Conservation (phyloP, 1,140 invertebrate species). For the Acromyrmex charruanus region DNA sequence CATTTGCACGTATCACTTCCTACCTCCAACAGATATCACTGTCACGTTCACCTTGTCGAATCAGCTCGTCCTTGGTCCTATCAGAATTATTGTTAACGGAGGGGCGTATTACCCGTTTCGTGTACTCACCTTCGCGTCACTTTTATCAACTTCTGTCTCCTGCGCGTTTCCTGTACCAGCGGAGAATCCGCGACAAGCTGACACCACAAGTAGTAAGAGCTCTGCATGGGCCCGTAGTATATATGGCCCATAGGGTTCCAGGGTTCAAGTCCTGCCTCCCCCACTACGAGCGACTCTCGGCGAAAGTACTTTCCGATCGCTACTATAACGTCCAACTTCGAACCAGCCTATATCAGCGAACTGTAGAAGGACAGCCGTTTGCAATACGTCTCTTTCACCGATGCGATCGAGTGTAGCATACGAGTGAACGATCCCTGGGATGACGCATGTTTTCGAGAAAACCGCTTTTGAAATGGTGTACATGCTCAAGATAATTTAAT, state of each 20-base stretch:
- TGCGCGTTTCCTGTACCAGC: conserved; percentile 59
- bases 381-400: conserved; percentile 29
- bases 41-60: conserved; percentile 34
- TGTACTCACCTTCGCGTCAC: conserved; percentile 64
- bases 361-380: conserved; percentile 69
- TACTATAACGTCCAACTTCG: conserved; percentile 73
- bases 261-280: conserved; percentile 83
- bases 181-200: conserved; percentile 79
- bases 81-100: neutral
- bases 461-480: neutral
- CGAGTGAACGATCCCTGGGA: neutral
- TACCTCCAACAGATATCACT: neutral
- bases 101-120: neutral
- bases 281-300: conserved; percentile 80
- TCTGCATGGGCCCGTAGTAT: conserved; percentile 79
- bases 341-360: conserved; percentile 61
- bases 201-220: conserved; percentile 80
- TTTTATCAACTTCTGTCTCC: conserved; percentile 32
- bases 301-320: conserved; percentile 83
- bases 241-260: conserved; percentile 80
- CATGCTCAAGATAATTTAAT: neutral
- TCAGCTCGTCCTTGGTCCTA: neutral
- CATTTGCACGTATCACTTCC: conserved; percentile 48
- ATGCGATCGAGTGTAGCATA: conserved; percentile 33
- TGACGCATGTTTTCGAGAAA: neutral